Base-by-base conservation (phyloP, 2,113 vertebrate genomes). In the Monopterus albus region DNA sequence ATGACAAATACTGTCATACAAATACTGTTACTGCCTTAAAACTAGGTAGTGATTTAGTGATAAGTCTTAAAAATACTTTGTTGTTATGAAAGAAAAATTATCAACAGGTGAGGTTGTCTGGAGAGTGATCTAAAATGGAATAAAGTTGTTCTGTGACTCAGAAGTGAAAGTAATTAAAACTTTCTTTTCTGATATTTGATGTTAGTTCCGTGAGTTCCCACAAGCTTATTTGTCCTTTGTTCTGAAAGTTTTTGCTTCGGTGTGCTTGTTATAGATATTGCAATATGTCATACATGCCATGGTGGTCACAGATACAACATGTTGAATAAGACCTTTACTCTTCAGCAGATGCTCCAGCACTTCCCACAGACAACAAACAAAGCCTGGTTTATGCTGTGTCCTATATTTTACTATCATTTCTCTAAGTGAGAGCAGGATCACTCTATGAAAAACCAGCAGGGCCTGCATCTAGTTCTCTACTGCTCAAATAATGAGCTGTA, bases 271-370 rank as follows among this genome's bases (percentile, higher is more conserved):
- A 17, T 40, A 38, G 43, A 49, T 42, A 25, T 39, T 42, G 36
- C 20, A 7, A 52, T n/a, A n/a, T n/a, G n/a, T n/a, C 60, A 68
- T 72, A 28, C 38, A 36, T 33, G 43, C 23, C 55, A 17, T 8
- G 5, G 42, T 66, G 43, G 60, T 75, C 75, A 53, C 21, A 52
- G 2, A 58, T 60, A 83, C 60, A n/a, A n/a, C n/a, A 83, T 67
- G 49, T 49, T 72, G 73, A 76, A 33, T n/a, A 25, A 53, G 47
- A 63, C 66, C 35, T 75, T 67, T 53, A 70, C 43, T 35, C 50
- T 55, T 31, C 15, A 47, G 14, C 0, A 1, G n/a, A 46, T 5
- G 36, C 29, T 17, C n/a, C 39, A 46, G 31, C 38, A 11, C 23
- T 20, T 3, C 50, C 56, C 46, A 46, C 18, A 66, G 43, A 73